phyloP scores from a whole-genome alignment of 2,888 invertebrate species.

The Troides aeacus region DNA sequence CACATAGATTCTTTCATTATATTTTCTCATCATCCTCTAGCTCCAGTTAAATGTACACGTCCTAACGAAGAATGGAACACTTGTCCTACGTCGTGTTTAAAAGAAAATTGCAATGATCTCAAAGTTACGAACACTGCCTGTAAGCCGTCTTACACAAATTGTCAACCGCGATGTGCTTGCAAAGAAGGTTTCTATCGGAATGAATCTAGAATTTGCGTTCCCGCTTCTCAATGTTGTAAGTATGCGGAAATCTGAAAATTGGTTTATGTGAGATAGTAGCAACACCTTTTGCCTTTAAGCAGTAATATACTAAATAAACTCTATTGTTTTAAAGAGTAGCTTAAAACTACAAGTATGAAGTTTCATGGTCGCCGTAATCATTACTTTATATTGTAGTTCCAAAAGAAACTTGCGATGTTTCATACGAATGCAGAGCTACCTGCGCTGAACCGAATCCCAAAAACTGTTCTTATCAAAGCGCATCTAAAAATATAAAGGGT shows the following conservation, averaged over 20 bases:
- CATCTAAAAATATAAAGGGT: conserved; percentile 6
- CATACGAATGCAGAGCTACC: conserved; percentile 15
- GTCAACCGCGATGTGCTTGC: conserved; percentile 47
- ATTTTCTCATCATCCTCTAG: conserved; percentile 32
- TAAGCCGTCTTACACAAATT: conserved; percentile 31
- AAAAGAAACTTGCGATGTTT: conserved; percentile 10
- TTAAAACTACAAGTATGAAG: no score
- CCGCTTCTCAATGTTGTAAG: conserved; percentile 38
- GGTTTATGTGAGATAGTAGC: no score
- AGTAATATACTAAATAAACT: no score
- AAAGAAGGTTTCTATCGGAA: conserved; percentile 40
- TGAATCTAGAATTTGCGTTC: conserved; percentile 38
- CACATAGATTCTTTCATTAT: no score
- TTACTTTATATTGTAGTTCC: background rate
- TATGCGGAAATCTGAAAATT: conserved; percentile 4
- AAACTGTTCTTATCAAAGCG: conserved; percentile 7
- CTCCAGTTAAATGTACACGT: conserved; percentile 46
- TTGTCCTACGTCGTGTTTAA: conserved; percentile 42
- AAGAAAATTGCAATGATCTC: conserved; percentile 42
- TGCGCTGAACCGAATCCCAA: conserved; percentile 19
- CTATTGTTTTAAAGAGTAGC: no score
- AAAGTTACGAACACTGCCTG: conserved; percentile 30
- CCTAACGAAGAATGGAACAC: conserved; percentile 45
- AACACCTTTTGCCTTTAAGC: no score
- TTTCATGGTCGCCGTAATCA: background rate